Conservation (phyloP, 2,888 invertebrate species). For the Parnassius apollo region DNA sequence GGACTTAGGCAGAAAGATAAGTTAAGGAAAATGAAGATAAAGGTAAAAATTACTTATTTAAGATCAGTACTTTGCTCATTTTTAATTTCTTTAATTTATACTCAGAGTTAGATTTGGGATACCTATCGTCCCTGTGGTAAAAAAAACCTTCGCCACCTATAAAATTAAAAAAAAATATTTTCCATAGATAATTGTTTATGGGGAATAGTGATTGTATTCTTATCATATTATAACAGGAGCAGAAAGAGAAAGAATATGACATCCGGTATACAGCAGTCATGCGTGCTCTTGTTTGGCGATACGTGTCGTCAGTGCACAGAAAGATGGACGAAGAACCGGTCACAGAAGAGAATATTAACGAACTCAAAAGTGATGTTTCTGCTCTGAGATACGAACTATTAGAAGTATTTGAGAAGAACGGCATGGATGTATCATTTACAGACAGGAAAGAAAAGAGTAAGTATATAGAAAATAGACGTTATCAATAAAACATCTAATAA, state of each 20-base stretch:
- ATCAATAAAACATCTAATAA: not conserved
- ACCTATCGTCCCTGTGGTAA: no score
- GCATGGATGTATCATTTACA: constrained; percentile 90
- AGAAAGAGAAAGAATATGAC: constrained; percentile 85
- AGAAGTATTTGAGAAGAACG: constrained; percentile 93
- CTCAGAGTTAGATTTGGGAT: no score
- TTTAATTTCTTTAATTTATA: no score
- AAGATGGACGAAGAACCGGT: constrained; percentile 91
- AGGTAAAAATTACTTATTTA: constrained; percentile 29
- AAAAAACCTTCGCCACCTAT: no score
- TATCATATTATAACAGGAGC: constrained; percentile 57
- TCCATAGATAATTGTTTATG: no score
- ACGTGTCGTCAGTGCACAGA: constrained; percentile 93
- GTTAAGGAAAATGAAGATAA: constrained; percentile 61
- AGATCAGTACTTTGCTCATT: no score
- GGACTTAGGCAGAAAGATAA: constrained; percentile 83
- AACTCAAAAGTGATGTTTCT: constrained; percentile 96
- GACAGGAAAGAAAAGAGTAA: constrained; percentile 88
- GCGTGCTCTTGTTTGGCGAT: constrained; percentile 95
- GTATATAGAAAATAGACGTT: constrained; percentile 33
- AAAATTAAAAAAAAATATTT: no score
- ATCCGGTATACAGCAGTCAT: constrained; percentile 90
- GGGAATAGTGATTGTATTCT: not conserved
- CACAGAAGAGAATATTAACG: constrained; percentile 95
- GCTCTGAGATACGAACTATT: constrained; percentile 95